phyloP scores from a whole-genome alignment of 1,140 invertebrate genomes.

The Proctacanthus coquilletti region DNA sequence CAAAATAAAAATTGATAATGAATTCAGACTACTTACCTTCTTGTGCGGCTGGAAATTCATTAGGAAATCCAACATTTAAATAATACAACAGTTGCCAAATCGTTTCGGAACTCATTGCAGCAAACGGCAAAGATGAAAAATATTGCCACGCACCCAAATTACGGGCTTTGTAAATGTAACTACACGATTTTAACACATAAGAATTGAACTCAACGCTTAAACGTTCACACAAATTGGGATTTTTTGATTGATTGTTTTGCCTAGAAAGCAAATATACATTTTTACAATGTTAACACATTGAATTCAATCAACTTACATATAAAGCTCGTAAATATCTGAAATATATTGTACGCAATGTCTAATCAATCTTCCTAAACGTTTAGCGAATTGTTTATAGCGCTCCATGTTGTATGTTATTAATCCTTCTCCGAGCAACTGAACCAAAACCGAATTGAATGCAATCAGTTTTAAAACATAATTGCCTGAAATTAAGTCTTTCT shows the following conservation, averaged over 20 bases:
- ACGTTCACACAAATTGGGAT: constrained; percentile 37
- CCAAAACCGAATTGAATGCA: constrained; percentile 48
- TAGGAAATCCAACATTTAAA: constrained; percentile 34
- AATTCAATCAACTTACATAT: constrained; percentile 12
- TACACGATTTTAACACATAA: constrained; percentile 51
- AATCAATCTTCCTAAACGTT: constrained; percentile 50
- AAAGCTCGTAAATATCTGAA: constrained; percentile 37
- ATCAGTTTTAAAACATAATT: constrained; percentile 50
- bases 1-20: no score
- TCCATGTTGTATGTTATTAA: constrained; percentile 49
- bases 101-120: constrained; percentile 44
- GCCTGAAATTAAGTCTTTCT: constrained; percentile 38
- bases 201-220: constrained; percentile 61
- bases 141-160: constrained; percentile 72
- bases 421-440: constrained; percentile 48
- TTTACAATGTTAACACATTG: neutral
- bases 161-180: constrained; percentile 52
- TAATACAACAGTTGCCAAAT: constrained; percentile 56
- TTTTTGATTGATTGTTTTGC: constrained; percentile 22
- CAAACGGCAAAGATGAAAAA: constrained; percentile 60
- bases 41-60: constrained; percentile 11
- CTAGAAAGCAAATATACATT: constrained; percentile 10
- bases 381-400: constrained; percentile 52
- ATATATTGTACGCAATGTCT: constrained; percentile 59
- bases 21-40: constrained; percentile 6